Base-by-base conservation (phyloP, 2,113 vertebrate genomes). In the Caranx ignobilis region DNA sequence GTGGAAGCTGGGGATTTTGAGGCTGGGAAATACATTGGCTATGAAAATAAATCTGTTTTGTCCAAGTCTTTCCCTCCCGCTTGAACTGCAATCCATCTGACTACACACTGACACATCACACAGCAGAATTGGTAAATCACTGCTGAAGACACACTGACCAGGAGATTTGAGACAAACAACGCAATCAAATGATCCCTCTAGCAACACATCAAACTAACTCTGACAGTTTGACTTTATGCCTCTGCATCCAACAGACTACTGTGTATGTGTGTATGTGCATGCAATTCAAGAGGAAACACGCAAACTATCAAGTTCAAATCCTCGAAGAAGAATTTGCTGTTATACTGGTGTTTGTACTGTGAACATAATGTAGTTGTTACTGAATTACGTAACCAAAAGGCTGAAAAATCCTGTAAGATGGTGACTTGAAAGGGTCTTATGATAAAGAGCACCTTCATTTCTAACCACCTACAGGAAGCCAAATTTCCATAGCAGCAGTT, bases 11-110 rank as follows among this genome's bases (percentile, higher is more conserved):
- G 57, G 54, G 87, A 77, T 92, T 87, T 72, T 68, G 87, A 88
- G 60, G 52, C 81, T 90, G 88, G 74, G 90, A 93, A 91, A 87
- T 83, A 87, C 84, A 88, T 79, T 68, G 62, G 82, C 66, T 81
- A 74, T 84, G 47, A 88, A 94, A 85, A 84, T 79, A 85, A 77
- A 90, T 85, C 77, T n/a, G 63, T 77, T 81, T 85, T 60, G 37
- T 54, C 71, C 81, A 88, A 75, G 75, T 62, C 56, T 74, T 68
- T 84, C 67, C 72, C 74, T 26, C 66, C 48, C 10, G 21, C 34
- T 85, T 74, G 31, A 64, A 31, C 71, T 74, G 85, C 45, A 76
- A 87, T 88, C 67, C 60, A 85, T 90, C 85, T 83, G 76, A 11
- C 2, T 71, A 6, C 26, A 68, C 21, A 71, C 68, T 21, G 82